Conservation (phyloP, 2,113 vertebrate genomes). For the Zeus faber region DNA sequence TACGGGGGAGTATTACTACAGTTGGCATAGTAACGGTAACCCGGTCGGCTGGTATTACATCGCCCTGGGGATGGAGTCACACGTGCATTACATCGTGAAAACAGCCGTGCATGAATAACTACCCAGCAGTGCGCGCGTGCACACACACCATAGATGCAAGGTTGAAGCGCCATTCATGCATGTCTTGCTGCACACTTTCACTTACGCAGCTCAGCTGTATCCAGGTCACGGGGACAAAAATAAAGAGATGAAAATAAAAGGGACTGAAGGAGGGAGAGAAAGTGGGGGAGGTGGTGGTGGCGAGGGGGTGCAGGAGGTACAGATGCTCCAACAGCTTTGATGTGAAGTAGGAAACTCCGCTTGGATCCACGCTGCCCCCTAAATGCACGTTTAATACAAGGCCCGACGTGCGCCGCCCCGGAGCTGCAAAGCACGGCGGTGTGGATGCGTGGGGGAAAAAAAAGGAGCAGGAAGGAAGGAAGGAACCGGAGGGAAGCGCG, state of each 20-base stretch:
- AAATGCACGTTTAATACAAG: constrained; percentile 12
- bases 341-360: constrained; percentile 1
- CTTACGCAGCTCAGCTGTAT: not conserved
- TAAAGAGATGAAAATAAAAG: not conserved
- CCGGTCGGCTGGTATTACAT: constrained; percentile 9
- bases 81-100: constrained; percentile 10
- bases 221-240: not conserved
- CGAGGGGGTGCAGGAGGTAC: not conserved
- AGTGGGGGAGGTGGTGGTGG: not conserved
- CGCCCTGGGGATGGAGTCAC: not conserved
- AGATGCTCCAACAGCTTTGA: not conserved
- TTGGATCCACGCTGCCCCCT: constrained; percentile 7
- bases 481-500: too few species aligned
- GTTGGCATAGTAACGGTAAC: not conserved
- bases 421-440: too few species aligned
- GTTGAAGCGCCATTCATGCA: too few species aligned
- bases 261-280: too few species aligned
- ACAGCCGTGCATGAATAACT: not conserved
- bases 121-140: not conserved
- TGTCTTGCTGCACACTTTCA: not conserved
- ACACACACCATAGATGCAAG: too few species aligned
- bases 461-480: too few species aligned
- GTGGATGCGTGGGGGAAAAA: too few species aligned
- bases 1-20: not conserved
- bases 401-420: too few species aligned